Conservation (phyloP, 2,888 invertebrate genomes). For the Horisme vitalbata region DNA sequence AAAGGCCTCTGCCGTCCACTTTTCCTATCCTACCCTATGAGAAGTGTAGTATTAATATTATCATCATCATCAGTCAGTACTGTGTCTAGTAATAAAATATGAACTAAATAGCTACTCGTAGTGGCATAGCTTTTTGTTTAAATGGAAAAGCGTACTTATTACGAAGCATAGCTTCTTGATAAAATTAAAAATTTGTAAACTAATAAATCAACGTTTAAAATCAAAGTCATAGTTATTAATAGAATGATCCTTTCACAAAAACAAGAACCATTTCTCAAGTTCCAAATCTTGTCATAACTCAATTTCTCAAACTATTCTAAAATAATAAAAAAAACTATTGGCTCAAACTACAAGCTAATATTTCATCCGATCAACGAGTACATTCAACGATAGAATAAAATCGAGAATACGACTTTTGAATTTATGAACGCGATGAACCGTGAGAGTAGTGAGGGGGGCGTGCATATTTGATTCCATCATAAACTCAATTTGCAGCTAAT, state of each 20-base stretch:
- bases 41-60: too few species aligned
- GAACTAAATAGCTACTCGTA: too few species aligned
- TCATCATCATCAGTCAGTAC: too few species aligned
- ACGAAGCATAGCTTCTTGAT: too few species aligned
- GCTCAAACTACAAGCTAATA: constrained; percentile 31
- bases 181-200: too few species aligned
- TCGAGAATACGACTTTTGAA: constrained; percentile 62
- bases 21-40: too few species aligned
- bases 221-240: too few species aligned
- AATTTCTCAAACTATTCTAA: background rate
- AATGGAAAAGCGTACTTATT: too few species aligned
- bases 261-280: constrained; percentile 12
- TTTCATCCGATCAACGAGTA: constrained; percentile 57
- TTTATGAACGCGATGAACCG: constrained; percentile 67
- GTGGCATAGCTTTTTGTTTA: too few species aligned
- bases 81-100: too few species aligned
- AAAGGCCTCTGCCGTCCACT: too few species aligned
- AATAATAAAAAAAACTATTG: constrained; percentile 3
- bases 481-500: constrained; percentile 82
- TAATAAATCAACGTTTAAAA: too few species aligned
- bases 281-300: background rate
- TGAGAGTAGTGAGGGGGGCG: constrained; percentile 54
- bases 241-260: background rate
- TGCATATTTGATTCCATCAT: constrained; percentile 79
- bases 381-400: constrained; percentile 55